These are phyloP conservation scores for Dynastes maya DNA, from an alignment of 2,888 invertebrate genomes.

Conservation along the genomic window DNA sequence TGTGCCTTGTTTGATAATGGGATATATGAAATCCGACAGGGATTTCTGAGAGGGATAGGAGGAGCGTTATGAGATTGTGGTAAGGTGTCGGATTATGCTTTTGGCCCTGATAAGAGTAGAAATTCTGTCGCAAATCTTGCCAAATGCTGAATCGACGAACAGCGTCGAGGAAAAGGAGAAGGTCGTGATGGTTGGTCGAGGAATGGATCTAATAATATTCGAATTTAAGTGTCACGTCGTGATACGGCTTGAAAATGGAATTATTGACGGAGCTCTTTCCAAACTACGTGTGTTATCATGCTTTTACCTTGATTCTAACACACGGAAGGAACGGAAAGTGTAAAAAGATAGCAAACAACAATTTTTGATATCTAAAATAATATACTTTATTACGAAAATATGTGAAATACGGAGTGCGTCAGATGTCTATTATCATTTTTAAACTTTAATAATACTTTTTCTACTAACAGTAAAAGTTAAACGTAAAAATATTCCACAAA, in stretches of 20 bases:
- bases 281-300: not conserved
- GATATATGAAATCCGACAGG: constrained; percentile 15
- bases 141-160: not conserved
- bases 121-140: not conserved
- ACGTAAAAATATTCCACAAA: too few species aligned
- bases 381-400: too few species aligned
- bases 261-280: not conserved
- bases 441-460: too few species aligned
- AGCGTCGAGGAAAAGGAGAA: not conserved
- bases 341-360: too few species aligned
- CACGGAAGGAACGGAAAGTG: too few species aligned
- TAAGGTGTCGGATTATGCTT: constrained; percentile 14
- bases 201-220: not conserved
- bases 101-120: not conserved
- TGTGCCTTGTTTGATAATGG: constrained; percentile 11
- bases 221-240: not conserved
- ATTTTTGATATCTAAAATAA: too few species aligned
- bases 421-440: too few species aligned
- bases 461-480: too few species aligned
- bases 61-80: not conserved
- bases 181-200: not conserved
- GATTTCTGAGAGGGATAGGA: not conserved
- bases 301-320: too few species aligned
- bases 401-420: too few species aligned
- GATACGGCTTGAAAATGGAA: not conserved